phyloP scores from a whole-genome alignment of 2,888 invertebrate species.

The Zaprionus obscuricornis region DNA sequence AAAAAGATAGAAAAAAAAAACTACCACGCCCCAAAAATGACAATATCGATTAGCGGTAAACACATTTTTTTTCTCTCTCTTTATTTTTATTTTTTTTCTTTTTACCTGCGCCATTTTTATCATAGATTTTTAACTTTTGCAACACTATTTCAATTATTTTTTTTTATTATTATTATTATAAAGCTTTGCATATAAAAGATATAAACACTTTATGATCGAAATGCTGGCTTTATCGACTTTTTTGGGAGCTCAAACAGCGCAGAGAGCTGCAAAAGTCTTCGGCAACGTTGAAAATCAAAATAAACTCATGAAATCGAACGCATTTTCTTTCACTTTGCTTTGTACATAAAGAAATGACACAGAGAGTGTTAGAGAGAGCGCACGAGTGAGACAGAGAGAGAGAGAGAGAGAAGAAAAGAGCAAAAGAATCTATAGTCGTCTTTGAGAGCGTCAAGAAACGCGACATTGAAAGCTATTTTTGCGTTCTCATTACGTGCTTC shows the following conservation, averaged over 20 bases:
- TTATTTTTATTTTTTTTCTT: not conserved
- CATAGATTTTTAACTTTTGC: slow-evolving; percentile 37
- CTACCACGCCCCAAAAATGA: slow-evolving; percentile 12
- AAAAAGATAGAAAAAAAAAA: slow-evolving; percentile 2
- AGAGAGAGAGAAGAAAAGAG: slow-evolving; percentile 1
- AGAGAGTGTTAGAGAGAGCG: slow-evolving; percentile 4
- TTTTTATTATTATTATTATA: slow-evolving; percentile 13
- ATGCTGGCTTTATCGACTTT: no score
- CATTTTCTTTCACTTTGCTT: no score
- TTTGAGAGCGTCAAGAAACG: slow-evolving; percentile 20
- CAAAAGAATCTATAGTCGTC: not conserved
- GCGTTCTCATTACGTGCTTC: slow-evolving; percentile 21
- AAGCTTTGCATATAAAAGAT: no score
- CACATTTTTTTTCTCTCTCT: not conserved
- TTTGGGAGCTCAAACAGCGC: not conserved
- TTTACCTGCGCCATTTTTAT: slow-evolving; percentile 66
- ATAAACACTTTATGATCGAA: slow-evolving; percentile 15
- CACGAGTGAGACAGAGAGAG: not conserved
- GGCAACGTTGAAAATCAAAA: slow-evolving; percentile 22
- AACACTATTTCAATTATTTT: slow-evolving; percentile 36
- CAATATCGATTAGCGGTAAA: slow-evolving; percentile 25
- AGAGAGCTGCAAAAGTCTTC: slow-evolving; percentile 49
- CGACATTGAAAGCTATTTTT: slow-evolving; percentile 61
- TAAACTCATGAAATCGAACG: slow-evolving; percentile 21
- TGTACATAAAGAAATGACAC: slow-evolving; percentile 13